A percentile compares a stretch with the other conserved stretches of the same genome.
Evolutionary conservation across 2,888 invertebrate genomes (phyloP).

Genomic region (Tenthredo livida): DNA sequence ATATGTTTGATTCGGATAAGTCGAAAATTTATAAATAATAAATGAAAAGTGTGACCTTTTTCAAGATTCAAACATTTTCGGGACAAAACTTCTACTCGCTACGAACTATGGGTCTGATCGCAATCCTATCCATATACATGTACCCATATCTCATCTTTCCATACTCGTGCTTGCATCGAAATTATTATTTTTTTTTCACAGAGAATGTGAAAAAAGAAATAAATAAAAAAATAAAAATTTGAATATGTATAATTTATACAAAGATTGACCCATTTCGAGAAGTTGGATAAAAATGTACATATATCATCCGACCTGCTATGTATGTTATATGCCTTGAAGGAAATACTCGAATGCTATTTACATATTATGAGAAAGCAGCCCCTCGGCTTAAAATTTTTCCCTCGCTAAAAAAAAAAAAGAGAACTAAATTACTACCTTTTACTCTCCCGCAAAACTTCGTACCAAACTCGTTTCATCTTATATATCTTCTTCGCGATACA

Average conservation of each 20-base stretch:
- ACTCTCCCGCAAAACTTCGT: background rate
- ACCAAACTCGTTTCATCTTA: constrained; percentile 8
- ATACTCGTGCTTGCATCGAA: background rate
- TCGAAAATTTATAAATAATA: background rate
- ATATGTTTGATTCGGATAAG: background rate
- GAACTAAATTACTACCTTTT: constrained; percentile 7
- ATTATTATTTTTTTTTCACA: background rate
- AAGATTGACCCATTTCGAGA: constrained; percentile 28
- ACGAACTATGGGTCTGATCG: background rate
- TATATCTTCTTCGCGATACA: background rate
- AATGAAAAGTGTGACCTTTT: background rate
- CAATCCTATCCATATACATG: background rate
- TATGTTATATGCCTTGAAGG: constrained; percentile 3
- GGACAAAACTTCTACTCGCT: background rate
- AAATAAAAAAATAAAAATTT: background rate
- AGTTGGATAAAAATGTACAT: constrained; percentile 27
- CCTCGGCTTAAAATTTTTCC: constrained; percentile 12
- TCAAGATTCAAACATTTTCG: background rate
- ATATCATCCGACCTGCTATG: background rate
- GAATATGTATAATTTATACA: constrained; percentile 13
- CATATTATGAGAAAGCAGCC: constrained; percentile 38
- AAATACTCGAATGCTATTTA: constrained; percentile 37
- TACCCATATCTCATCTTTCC: background rate
- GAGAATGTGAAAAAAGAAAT: background rate
- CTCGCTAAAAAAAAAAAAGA: background rate